A percentile compares a stretch with the other conserved stretches of the same genome.
Conservation (phyloP, 2,888 invertebrate genomes). For the Pyrocoelia pectoralis region DNA sequence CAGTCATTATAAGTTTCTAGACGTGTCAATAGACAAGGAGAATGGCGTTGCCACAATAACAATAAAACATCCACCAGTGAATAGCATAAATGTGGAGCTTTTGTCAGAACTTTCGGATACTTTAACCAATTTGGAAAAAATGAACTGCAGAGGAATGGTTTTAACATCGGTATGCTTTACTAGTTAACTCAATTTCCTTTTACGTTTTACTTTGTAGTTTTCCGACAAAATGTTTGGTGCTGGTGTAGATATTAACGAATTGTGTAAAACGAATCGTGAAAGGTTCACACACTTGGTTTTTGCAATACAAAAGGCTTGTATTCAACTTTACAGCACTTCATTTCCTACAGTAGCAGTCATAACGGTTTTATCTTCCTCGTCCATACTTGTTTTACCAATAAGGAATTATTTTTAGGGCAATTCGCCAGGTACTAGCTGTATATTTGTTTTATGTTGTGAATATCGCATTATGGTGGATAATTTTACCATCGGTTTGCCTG, state of each 20-base stretch:
- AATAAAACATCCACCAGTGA: constrained; percentile 81
- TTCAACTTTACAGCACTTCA: constrained; percentile 75
- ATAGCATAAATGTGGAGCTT: constrained; percentile 80
- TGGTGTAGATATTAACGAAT: constrained; percentile 86
- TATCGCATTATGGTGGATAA: constrained; percentile 85
- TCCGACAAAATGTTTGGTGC: constrained; percentile 79
- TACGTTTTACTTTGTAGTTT: constrained; percentile 60
- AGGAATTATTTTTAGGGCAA: constrained; percentile 73
- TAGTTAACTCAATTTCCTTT: background rate
- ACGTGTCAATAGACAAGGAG: constrained; percentile 18
- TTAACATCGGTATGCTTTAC: constrained; percentile 75
- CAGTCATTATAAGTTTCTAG: constrained; percentile 9
- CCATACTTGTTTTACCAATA: background rate
- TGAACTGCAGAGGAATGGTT: constrained; percentile 76
- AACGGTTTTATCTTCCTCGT: constrained; percentile 66
- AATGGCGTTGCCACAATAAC: constrained; percentile 76
- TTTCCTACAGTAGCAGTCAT: constrained; percentile 83
- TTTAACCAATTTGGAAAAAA: constrained; percentile 71
- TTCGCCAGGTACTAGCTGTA: constrained; percentile 84
- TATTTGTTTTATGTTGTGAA: constrained; percentile 81
- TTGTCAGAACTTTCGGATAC: constrained; percentile 70
- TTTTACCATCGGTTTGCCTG: constrained; percentile 84
- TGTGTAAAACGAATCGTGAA: constrained; percentile 81
- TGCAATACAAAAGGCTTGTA: constrained; percentile 79
- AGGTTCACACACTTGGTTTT: constrained; percentile 75